Conservation (phyloP, 2,113 vertebrate genomes). For the Megaceryle maxima region DNA sequence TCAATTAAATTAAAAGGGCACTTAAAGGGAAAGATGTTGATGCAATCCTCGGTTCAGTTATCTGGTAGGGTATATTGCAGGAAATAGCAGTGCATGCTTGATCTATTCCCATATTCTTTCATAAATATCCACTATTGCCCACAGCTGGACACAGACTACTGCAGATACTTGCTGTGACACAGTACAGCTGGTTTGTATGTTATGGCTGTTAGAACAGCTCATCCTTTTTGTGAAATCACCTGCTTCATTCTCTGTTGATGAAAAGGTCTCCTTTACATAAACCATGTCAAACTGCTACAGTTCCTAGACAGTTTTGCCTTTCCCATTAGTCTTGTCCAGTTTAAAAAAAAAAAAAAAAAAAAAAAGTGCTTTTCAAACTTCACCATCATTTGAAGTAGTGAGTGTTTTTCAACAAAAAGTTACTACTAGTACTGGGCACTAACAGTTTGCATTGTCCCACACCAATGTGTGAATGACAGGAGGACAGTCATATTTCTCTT, state of each 20-base stretch:
- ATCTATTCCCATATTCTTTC: background rate
- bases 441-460: background rate
- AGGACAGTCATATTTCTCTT: background rate
- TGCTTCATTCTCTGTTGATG: background rate
- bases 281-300: background rate
- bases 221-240: background rate
- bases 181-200: background rate
- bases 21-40: background rate
- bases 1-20: constrained; percentile 12
- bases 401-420: background rate
- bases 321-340: background rate
- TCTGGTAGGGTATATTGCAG: background rate
- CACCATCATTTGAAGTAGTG: background rate
- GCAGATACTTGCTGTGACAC: background rate
- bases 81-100: background rate
- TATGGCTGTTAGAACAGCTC: background rate
- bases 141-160: background rate
- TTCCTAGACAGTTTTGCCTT: background rate
- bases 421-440: background rate
- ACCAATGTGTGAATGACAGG: background rate
- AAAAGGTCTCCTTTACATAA: background rate
- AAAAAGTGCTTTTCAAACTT: background rate
- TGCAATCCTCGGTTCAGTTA: background rate
- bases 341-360: background rate
- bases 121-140: background rate